A percentile compares a stretch with the other conserved stretches of the same genome.
Conservation (phyloP, 2,113 vertebrate genomes). For the Cebidichthys violaceus region DNA sequence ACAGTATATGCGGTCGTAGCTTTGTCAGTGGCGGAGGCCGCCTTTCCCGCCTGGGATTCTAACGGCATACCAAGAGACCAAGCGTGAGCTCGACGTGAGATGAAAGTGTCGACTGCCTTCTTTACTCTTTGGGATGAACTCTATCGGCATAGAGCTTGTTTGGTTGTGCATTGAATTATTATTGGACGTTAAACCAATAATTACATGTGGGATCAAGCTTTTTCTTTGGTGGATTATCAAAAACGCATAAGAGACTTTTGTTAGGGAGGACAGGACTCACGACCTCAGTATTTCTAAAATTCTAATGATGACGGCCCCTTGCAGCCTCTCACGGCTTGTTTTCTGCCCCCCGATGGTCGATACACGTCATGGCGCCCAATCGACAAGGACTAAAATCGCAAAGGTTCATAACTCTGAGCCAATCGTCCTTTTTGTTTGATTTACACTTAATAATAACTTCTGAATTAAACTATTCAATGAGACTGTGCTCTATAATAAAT, state of each 20-base stretch:
- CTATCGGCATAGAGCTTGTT: background rate
- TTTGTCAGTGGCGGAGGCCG: background rate
- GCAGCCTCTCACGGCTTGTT: background rate
- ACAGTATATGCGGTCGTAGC: background rate
- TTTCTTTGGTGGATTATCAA: background rate
- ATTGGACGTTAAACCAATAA: background rate
- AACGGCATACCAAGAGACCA: background rate
- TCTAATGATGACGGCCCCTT: background rate
- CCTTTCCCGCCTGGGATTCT: background rate
- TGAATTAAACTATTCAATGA: constrained; percentile 23
- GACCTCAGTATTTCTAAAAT: background rate
- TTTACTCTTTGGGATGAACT: background rate
- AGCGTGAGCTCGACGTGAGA: background rate
- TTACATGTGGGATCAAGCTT: background rate
- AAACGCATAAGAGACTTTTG: background rate
- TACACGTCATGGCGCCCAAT: background rate
- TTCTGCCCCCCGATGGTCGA: background rate
- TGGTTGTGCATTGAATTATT: background rate
- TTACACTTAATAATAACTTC: background rate
- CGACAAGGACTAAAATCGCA: background rate
- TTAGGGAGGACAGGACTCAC: background rate
- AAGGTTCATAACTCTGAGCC: constrained; percentile 5
- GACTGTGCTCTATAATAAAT: constrained; percentile 26
- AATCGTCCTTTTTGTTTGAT: background rate
- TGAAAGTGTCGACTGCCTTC: background rate